These are phyloP conservation scores for Plectropomus leopardus DNA, from an alignment of 2,113 vertebrate genomes.

Conservation along the genomic window DNA sequence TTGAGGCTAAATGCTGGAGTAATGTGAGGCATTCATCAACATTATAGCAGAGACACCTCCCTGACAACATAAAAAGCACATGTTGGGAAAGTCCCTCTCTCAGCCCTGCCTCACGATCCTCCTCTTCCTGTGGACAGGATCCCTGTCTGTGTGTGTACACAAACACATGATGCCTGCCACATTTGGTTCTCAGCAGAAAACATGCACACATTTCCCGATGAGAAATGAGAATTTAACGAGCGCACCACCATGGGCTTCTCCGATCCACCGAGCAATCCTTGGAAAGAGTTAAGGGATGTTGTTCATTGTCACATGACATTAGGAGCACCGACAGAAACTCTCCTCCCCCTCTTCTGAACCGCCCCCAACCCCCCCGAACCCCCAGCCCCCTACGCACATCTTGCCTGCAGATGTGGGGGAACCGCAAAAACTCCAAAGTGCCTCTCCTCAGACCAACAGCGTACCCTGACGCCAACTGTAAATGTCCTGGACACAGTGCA, in stretches of 20 bases:
- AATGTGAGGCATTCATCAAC: constrained; percentile 58
- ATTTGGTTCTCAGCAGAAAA: constrained; percentile 20
- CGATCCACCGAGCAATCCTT: constrained; percentile 23
- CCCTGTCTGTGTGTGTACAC: constrained; percentile 31
- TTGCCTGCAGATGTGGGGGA: constrained; percentile 98
- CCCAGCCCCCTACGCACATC: constrained; percentile 88
- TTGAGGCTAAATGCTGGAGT: constrained; percentile 30
- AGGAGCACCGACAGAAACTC: constrained; percentile 84
- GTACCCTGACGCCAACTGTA: constrained; percentile 98
- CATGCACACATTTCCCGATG: not conserved
- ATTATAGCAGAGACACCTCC: constrained; percentile 47
- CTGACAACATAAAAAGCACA: constrained; percentile 52
- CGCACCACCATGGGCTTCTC: constrained; percentile 1
- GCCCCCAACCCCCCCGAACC: constrained; percentile 3
- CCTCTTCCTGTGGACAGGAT: constrained; percentile 55
- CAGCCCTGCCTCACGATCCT: constrained; percentile 25
- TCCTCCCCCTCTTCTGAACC: constrained; percentile 34
- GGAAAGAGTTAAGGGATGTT: constrained; percentile 90
- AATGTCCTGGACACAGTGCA: constrained; percentile 96
- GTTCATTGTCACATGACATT: constrained; percentile 96
- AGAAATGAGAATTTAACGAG: constrained; percentile 44
- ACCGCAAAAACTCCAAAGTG: constrained; percentile 98
- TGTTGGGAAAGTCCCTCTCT: constrained; percentile 70
- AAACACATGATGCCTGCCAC: constrained; percentile 26
- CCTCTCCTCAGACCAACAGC: constrained; percentile 93